These are phyloP conservation scores for Andrena praecox DNA, from an alignment of 2,888 invertebrate genomes.

Conservation along the genomic window DNA sequence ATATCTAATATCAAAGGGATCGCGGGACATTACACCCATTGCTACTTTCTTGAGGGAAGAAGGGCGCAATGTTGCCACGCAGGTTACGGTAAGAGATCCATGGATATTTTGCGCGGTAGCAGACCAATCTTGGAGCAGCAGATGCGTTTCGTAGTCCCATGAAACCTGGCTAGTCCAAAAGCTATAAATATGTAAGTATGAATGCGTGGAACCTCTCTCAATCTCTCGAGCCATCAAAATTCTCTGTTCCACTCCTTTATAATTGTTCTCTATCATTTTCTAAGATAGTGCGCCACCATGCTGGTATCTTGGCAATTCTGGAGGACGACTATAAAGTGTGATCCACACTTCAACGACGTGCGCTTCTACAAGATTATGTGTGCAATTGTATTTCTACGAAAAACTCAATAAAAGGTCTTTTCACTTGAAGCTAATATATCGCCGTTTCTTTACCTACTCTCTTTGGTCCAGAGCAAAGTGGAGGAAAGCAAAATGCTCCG, in stretches of 20 bases:
- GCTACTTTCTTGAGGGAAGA: slow-evolving; percentile 22
- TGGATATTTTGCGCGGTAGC: background rate
- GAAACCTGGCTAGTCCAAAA: slow-evolving; percentile 51
- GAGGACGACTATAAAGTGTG: slow-evolving; percentile 11
- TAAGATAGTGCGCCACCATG: slow-evolving; percentile 28
- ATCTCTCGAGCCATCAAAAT: slow-evolving; percentile 35
- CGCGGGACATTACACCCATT: slow-evolving; percentile 24
- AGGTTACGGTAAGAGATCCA: slow-evolving; percentile 5
- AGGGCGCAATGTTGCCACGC: slow-evolving; percentile 10
- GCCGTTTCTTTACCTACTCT: no score
- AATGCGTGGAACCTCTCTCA: slow-evolving; percentile 32
- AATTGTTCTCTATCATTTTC: slow-evolving; percentile 28
- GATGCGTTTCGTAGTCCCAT: slow-evolving; percentile 47
- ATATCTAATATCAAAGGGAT: slow-evolving; percentile 61
- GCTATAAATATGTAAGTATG: slow-evolving; percentile 63
- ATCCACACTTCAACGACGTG: slow-evolving; percentile 1
- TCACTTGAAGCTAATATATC: background rate
- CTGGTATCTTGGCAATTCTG: slow-evolving; percentile 11
- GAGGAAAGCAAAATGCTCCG: background rate
- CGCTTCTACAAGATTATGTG: background rate
- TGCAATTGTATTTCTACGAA: background rate
- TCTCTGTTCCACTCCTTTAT: background rate
- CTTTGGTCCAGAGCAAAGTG: background rate
- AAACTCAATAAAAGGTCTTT: background rate
- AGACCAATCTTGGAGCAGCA: slow-evolving; percentile 36